Evolutionary conservation across 2,888 invertebrate species (phyloP), one percentile per base, ranked within the genome.

Genomic region (Drosophila phalerata): DNA sequence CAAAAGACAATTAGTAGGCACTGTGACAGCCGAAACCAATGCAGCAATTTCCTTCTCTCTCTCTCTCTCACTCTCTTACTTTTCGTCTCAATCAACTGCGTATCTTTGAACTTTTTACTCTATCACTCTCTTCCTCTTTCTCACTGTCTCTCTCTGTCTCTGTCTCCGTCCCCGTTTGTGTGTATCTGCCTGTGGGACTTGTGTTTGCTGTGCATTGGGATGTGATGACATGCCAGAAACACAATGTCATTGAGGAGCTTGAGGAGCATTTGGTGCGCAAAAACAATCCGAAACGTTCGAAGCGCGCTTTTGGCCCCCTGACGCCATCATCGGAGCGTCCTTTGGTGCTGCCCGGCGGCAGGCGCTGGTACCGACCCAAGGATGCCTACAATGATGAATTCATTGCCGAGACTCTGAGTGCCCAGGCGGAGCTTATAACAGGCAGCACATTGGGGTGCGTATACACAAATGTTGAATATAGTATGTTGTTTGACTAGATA

Each of bases 301-400:
- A 92, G 69, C 91, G 91, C 53, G 92, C 93, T 66, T 95, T 95
- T 73, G 94, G 95, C 0, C 94, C 95, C 1, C 91, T 94, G 13
- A 93, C 94, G 75, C 96, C 96, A 2, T 94, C 95, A 79, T 94
- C 95, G 82, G 95, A 95, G 79, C 93, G 96, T 63, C 96, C 97
- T 8, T 92, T 97, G 45, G 95, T 96, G 56, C 93, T 97, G 56
- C 96, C 97, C 11, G 96, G 96, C 25, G 97, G 97, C 6, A 94
- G 96, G 42, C 94, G 94, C 88, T 97, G 97, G 97, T 94, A 95
- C 85, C 94, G 96, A 52, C 97, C 98, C 3, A 95, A 97, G 89
- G 97, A 97, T 88, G 96, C 97, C 45, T 98, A 97, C 94, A 96
- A 97, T 74, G 97, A 98, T 81, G 96, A 97, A 88, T 96, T 96